A percentile compares a stretch with the other conserved stretches of the same genome.
phyloP scores from a whole-genome alignment of 2,888 invertebrate species.

The Euplagia quadripunctaria region DNA sequence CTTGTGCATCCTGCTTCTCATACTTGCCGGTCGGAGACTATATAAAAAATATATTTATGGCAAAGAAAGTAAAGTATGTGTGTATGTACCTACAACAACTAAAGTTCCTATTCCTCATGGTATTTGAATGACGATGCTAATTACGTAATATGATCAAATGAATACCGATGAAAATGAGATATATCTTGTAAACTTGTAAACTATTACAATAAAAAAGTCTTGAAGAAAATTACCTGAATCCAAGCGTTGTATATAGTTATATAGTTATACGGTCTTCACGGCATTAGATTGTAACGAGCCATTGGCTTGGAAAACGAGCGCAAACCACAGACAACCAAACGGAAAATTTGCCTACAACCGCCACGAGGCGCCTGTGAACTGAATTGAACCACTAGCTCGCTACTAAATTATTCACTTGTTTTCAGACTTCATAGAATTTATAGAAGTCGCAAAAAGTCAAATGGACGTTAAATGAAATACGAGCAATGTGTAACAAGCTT shows the following conservation, averaged over 20 bases:
- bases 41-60: background rate
- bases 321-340: conserved; percentile 60
- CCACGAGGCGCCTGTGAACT: conserved; percentile 37
- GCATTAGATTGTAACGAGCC: conserved; percentile 54
- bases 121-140: background rate
- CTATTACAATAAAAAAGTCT: background rate
- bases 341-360: conserved; percentile 63
- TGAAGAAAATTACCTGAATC: conserved; percentile 6
- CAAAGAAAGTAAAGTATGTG: background rate
- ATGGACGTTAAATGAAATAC: conserved; percentile 1
- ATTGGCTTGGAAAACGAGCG: conserved; percentile 71
- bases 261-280: conserved; percentile 23
- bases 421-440: conserved; percentile 17
- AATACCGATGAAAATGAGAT: background rate
- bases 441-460: conserved; percentile 6
- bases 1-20: background rate
- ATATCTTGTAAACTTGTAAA: background rate
- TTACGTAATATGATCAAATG: background rate
- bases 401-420: conserved; percentile 34
- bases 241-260: background rate
- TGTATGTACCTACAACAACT: background rate
- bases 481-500: conserved; percentile 15
- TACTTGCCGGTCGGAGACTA: background rate
- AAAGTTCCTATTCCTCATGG: background rate
- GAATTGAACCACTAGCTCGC: conserved; percentile 34